These are phyloP conservation scores for Pseudomugil tenellus DNA, from an alignment of 2,797 vertebrate genomes.

Conservation along the genomic window DNA sequence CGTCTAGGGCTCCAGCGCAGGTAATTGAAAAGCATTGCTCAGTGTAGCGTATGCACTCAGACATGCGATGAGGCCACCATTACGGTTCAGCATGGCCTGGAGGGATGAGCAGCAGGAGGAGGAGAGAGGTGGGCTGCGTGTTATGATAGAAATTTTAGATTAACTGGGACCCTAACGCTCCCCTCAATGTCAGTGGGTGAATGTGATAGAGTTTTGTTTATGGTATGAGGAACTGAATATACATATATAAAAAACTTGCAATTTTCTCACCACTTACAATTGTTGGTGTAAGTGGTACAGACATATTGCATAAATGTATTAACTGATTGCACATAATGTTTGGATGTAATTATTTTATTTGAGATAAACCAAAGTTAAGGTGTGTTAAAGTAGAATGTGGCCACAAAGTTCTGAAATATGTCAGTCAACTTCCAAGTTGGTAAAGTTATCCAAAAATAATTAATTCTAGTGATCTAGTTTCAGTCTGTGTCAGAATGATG, in stretches of 20 bases:
- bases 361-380: background rate
- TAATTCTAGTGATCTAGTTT: background rate
- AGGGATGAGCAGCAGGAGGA: conserved; percentile 65
- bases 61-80: conserved; percentile 81
- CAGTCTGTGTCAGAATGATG: background rate
- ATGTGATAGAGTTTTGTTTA: conserved; percentile 45
- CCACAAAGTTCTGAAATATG: no score
- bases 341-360: background rate
- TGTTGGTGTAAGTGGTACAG: background rate
- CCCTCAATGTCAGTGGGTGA: conserved; percentile 71
- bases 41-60: conserved; percentile 82
- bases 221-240: conserved; percentile 11
- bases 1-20: conserved; percentile 59
- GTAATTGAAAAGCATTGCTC: conserved; percentile 87
- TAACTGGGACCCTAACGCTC: conserved; percentile 65
- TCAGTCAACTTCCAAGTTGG: background rate
- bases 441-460: background rate
- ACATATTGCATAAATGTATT: background rate
- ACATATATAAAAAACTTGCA: no score
- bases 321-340: background rate
- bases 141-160: conserved; percentile 79
- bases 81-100: conserved; percentile 77
- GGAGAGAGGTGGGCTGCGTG: conserved; percentile 43
- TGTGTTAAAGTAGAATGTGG: background rate
- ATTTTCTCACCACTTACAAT: background rate